Conservation (phyloP, 37 sponge, comb jelly and placozoan genomes). For the Tethya wilhelma region DNA sequence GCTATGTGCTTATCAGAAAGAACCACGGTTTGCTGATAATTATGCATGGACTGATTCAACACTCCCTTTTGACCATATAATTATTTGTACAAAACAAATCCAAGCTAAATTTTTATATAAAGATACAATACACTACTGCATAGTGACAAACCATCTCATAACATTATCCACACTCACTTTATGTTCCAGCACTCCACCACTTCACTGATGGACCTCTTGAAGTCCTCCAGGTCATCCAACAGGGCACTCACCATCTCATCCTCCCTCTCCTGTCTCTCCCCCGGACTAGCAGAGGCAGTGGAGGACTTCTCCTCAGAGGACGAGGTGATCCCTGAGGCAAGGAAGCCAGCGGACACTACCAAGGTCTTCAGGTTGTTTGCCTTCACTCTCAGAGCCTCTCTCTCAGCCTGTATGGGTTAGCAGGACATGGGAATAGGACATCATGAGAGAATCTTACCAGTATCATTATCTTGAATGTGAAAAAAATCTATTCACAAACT, state of each 20-base stretch:
- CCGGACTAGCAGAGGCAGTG: neutral
- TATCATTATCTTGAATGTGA: too few relatives aligned
- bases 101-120: too few relatives aligned
- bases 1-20: too few relatives aligned
- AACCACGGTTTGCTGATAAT: too few relatives aligned
- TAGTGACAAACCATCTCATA: too few relatives aligned
- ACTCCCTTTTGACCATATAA: too few relatives aligned
- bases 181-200: slow-evolving; percentile 61
- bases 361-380: slow-evolving; percentile 36
- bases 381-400: slow-evolving; percentile 30
- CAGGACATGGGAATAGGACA: neutral
- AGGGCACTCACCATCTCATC: slow-evolving; percentile 3
- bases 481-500: too few relatives aligned
- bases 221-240: slow-evolving; percentile 43
- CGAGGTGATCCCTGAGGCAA: neutral
- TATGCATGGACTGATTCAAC: too few relatives aligned
- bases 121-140: too few relatives aligned
- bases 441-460: too few relatives aligned
- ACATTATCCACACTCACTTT: slow-evolving; percentile 34
- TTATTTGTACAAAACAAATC: too few relatives aligned
- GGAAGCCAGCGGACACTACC: slow-evolving; percentile 15
- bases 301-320: neutral
- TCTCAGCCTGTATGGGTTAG: slow-evolving; percentile 28
- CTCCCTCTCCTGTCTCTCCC: neutral
- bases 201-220: slow-evolving; percentile 49